A percentile compares a stretch with the other conserved stretches of the same genome.
Evolutionary conservation across 53 echinoderm and acorn worm species (phyloP).

Genomic region (Pentamera pediparva): DNA sequence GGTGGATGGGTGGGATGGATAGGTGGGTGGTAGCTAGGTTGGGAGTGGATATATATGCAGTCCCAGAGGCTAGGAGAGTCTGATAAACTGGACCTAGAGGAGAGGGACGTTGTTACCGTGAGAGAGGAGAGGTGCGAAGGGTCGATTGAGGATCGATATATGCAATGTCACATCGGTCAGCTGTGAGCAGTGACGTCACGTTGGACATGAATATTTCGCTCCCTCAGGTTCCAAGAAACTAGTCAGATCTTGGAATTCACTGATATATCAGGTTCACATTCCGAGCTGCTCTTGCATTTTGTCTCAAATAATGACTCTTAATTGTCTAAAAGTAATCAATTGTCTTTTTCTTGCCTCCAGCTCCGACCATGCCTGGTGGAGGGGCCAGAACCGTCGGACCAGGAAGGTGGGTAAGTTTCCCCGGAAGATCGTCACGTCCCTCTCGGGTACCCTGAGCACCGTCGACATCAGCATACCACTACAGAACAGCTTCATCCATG

Average conservation of each 20-base stretch:
- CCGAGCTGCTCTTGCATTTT: no score
- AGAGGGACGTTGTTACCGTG: constrained; percentile 75
- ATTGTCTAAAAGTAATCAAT: no score
- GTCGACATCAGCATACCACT: constrained; percentile 85
- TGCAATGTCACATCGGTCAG: neutral
- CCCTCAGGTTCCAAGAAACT: no score
- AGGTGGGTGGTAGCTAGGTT: no score
- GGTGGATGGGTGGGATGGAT: no score
- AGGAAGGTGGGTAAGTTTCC: constrained; percentile 74
- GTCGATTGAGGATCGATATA: no score
- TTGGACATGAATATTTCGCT: no score
- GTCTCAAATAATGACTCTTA: no score
- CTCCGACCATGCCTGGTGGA: constrained; percentile 79
- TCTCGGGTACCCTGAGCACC: constrained; percentile 58
- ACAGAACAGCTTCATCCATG: constrained; percentile 73
- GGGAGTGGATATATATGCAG: constrained; percentile 67
- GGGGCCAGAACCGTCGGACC: constrained; percentile 82
- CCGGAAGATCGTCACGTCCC: constrained; percentile 55
- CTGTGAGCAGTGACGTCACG: no score
- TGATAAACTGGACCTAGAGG: constrained; percentile 68
- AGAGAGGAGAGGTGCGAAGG: constrained; percentile 79
- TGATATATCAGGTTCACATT: no score
- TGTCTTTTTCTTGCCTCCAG: constrained; percentile 44
- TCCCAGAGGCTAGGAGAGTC: constrained; percentile 55
- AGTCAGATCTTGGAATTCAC: no score